A percentile compares a stretch with the other conserved stretches of the same genome.
These are phyloP conservation scores for Mycogona germanica DNA, from an alignment of 2,888 invertebrate species.

Conservation along the genomic window DNA sequence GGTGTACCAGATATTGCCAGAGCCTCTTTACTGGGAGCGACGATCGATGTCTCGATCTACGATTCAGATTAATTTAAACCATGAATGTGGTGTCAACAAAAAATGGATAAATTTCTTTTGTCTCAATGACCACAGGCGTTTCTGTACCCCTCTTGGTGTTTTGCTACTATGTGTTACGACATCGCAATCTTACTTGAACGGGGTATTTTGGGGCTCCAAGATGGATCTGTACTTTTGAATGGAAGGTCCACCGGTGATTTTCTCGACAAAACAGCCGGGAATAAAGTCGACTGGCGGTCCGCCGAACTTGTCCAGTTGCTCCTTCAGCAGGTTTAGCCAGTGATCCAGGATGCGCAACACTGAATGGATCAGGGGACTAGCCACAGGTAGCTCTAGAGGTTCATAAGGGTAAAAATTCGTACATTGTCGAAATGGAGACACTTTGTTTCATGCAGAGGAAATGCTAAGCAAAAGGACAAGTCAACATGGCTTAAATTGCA, in stretches of 20 bases:
- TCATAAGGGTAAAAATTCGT: too few species aligned
- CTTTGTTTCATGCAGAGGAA: too few species aligned
- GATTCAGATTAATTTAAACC: constrained; percentile 32
- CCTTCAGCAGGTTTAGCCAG: constrained; percentile 74
- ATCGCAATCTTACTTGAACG: constrained; percentile 71
- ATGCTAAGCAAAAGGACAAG: too few species aligned
- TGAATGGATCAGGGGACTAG: constrained; percentile 85
- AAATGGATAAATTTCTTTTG: not conserved
- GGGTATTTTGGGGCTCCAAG: constrained; percentile 86
- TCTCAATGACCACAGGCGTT: not conserved
- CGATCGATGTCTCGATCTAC: constrained; percentile 23
- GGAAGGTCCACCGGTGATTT: constrained; percentile 48
- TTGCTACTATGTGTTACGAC: not conserved
- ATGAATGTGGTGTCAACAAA: constrained; percentile 32
- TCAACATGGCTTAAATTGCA: too few species aligned
- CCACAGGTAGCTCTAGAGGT: constrained; percentile 77
- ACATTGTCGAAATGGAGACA: constrained; percentile 6
- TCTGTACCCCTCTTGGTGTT: not conserved
- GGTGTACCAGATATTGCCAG: constrained; percentile 86
- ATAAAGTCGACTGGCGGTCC: constrained; percentile 78
- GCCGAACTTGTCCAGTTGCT: constrained; percentile 58
- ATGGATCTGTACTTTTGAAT: constrained; percentile 87
- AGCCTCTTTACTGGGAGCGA: constrained; percentile 47
- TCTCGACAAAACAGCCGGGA: constrained; percentile 78
- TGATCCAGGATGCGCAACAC: constrained; percentile 69